Base-by-base conservation (phyloP, 1,140 invertebrate genomes). In the Contarinia nasturtii region DNA sequence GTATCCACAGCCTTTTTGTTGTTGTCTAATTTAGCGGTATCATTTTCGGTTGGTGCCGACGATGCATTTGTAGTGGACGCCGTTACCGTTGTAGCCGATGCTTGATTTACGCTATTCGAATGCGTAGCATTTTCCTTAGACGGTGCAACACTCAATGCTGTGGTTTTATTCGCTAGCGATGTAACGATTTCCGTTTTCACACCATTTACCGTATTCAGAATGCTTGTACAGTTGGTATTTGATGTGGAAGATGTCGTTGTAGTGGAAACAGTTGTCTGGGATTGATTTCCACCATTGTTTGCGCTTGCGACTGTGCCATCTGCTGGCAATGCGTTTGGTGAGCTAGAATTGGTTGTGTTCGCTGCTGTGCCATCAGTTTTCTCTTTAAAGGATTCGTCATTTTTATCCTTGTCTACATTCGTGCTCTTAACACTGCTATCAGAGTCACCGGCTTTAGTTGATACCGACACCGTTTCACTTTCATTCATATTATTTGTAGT, bases 261-360 rank as follows among this genome's bases (percentile, higher is more conserved):
- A 3, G 55, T 45, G 19, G 50, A 38, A 33, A 53, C 51, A 27
- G 4, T 33, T 12, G 14, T 18, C 14, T 33, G 15, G 12, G 12
- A 2, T 27, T 34, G 33, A 18, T 37, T 17, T 11, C 12, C 33
- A 18, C n/a, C 3, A 33, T 18, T n/a, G 33, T 19, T 36, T 27
- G 33, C n/a, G 15, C 20, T 46, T 27, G 18, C 11, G 33, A 8
- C n/a, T 48, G 53, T 21, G 53, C 54, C 1, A 36, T 33, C n/a
- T 46, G 14, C 22, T 20, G 11, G n/a, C 14, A 41, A 14, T 33
- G 47, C 48, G n/a, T 44, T 19, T 42, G 19, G 21, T 50, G 52
- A 40, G 55, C 52, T 49, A 54, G 50, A 2, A 72, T 76, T 52
- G 79, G 79, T 51, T 79, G 75, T 53, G 79, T 77, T 57, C 81